A percentile compares a stretch with the other conserved stretches of the same genome.
Evolutionary conservation across 1,140 invertebrate species (phyloP).

Genomic region (Semibalanus balanoides): DNA sequence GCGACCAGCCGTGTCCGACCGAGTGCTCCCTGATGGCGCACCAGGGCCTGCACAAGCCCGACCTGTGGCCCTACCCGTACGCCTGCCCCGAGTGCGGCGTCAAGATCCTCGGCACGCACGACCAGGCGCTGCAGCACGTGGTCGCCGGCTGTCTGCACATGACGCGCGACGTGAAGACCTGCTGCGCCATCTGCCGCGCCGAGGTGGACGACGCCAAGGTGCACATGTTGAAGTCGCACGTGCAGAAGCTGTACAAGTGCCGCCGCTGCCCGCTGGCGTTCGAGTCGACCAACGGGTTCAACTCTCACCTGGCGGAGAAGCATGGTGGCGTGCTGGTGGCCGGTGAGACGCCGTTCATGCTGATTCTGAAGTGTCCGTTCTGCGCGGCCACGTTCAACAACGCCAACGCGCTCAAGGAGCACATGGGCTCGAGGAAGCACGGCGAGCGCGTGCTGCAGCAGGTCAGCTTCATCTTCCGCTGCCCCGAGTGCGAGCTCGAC

Average conservation of each 20-base stretch:
- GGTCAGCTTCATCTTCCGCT: slow-evolving; percentile 1
- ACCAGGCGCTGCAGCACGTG: background rate
- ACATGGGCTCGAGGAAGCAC: background rate
- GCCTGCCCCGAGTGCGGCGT: background rate
- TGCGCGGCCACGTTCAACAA: background rate
- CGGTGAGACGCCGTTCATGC: background rate
- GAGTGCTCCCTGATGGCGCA: background rate
- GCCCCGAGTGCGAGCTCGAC: background rate
- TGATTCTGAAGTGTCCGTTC: background rate
- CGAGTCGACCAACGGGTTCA: background rate
- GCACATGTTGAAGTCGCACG: background rate
- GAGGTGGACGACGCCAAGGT: background rate
- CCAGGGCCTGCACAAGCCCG: slow-evolving; percentile 3
- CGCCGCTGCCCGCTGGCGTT: slow-evolving; percentile 1
- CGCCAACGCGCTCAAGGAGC: background rate
- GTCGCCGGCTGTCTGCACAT: background rate
- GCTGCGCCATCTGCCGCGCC: background rate
- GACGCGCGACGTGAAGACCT: background rate
- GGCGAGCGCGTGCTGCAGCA: background rate
- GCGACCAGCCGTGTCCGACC: background rate
- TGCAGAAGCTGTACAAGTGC: slow-evolving; percentile 6
- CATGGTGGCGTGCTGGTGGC: background rate
- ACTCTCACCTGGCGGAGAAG: background rate
- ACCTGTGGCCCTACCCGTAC: slow-evolving; percentile 3
- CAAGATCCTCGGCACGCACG: background rate